Conservation (phyloP, 2,797 vertebrate genomes). For the Phoebastria nigripes region DNA sequence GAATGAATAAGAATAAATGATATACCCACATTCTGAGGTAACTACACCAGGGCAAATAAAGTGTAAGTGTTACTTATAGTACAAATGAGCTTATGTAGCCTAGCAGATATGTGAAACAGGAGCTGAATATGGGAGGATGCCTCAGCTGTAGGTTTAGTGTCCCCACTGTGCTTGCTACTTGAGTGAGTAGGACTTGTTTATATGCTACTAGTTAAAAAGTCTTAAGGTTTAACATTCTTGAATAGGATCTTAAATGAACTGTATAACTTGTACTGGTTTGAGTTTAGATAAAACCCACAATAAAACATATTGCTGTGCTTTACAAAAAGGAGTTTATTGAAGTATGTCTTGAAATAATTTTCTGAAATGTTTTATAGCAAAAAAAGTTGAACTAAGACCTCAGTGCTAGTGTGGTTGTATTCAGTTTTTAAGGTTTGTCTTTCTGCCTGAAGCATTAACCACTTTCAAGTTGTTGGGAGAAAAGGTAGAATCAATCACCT, state of each 20-base stretch:
- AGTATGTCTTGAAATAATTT: not conserved
- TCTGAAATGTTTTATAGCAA: not conserved
- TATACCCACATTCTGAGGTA: not conserved
- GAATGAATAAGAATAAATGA: not conserved
- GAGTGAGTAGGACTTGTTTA: not conserved
- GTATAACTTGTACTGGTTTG: not conserved
- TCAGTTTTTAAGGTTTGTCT: not conserved
- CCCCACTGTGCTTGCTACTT: not conserved
- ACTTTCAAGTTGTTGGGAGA: not conserved
- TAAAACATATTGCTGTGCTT: not conserved
- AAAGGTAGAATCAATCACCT: not conserved
- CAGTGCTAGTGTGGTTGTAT: not conserved
- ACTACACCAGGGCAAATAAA: not conserved
- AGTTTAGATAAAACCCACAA: not conserved
- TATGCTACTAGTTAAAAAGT: not conserved
- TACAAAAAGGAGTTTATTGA: not conserved
- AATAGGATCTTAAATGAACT: not conserved
- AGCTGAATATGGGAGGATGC: not conserved
- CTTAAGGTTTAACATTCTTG: not conserved
- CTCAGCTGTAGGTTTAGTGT: not conserved
- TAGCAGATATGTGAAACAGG: not conserved
- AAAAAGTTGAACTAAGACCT: not conserved
- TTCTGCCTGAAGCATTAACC: not conserved
- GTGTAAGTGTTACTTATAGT: not conserved
- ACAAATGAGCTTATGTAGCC: not conserved